Percentiles rank a stretch among this genome's conserved stretches.
These are phyloP conservation scores for Gadus macrocephalus DNA, from an alignment of 2,113 vertebrate species.

Conservation along the genomic window DNA sequence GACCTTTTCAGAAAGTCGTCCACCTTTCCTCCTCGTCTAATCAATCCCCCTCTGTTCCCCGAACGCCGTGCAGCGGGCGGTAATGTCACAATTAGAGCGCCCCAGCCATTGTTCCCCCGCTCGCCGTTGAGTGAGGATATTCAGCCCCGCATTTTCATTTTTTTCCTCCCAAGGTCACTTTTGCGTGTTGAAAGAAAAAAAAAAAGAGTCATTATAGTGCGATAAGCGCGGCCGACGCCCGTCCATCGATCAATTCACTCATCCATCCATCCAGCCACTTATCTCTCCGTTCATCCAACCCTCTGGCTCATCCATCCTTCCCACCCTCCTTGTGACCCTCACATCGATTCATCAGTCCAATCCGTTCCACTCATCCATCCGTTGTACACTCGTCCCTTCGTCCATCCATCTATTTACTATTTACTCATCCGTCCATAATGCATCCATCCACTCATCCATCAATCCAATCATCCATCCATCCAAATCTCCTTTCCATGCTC, in stretches of 20 bases:
- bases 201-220: conserved; percentile 62
- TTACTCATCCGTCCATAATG: not conserved
- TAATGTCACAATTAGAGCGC: conserved; percentile 73
- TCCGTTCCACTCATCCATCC: conserved; percentile 3
- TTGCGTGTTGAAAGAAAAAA: conserved; percentile 59
- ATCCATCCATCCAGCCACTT: too few relatives aligned
- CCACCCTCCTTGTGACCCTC: too few relatives aligned
- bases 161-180: conserved; percentile 65
- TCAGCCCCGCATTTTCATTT: conserved; percentile 3
- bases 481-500: too few relatives aligned
- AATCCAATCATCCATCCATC: too few relatives aligned
- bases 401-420: too few relatives aligned
- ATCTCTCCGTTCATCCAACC: too few relatives aligned
- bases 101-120: conserved; percentile 69
- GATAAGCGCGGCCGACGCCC: too few relatives aligned
- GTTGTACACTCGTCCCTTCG: conserved; percentile 16
- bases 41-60: conserved; percentile 72
- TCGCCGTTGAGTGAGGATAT: conserved; percentile 53
- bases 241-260: too few relatives aligned
- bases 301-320: too few relatives aligned
- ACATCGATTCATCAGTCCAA: conserved; percentile 17
- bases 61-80: conserved; percentile 55
- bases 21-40: conserved; percentile 70
- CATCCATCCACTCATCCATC: conserved; percentile 11
- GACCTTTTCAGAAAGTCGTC: conserved; percentile 79